A percentile compares a stretch with the other conserved stretches of the same genome.
phyloP scores from a whole-genome alignment of 2,797 vertebrate genomes.

The Xenentodon cancila region DNA sequence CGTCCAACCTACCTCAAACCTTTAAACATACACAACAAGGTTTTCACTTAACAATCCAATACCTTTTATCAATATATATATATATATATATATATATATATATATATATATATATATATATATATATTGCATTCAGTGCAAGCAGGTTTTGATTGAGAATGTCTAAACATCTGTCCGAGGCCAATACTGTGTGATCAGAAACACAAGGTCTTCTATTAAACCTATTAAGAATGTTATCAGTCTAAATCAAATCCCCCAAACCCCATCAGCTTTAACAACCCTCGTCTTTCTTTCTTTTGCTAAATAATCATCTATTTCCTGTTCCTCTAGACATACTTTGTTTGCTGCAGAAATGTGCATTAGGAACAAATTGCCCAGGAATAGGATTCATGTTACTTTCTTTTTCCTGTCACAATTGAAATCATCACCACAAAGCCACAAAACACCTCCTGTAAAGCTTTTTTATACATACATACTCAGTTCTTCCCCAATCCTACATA shows the following conservation, averaged over 20 bases:
- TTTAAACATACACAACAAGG: not conserved
- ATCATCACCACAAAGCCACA: not conserved
- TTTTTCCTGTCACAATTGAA: not conserved
- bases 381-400: not conserved
- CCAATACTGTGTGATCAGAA: no score
- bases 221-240: no score
- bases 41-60: not conserved
- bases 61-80: not conserved
- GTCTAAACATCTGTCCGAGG: no score
- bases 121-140: conserved; percentile 2
- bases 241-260: not conserved
- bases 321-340: not conserved
- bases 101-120: conserved; percentile 3
- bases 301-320: not conserved
- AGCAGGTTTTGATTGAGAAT: no score
- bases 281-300: not conserved
- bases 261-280: not conserved
- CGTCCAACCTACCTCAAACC: not conserved
- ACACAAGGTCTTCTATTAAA: no score
- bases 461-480: not conserved
- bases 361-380: not conserved
- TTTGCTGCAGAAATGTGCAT: not conserved
- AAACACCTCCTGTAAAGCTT: not conserved
- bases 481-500: not conserved
- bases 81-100: conserved; percentile 8